Evolutionary conservation across 2,888 invertebrate species (phyloP).

Genomic region (Drosophila subsilvestris): DNA sequence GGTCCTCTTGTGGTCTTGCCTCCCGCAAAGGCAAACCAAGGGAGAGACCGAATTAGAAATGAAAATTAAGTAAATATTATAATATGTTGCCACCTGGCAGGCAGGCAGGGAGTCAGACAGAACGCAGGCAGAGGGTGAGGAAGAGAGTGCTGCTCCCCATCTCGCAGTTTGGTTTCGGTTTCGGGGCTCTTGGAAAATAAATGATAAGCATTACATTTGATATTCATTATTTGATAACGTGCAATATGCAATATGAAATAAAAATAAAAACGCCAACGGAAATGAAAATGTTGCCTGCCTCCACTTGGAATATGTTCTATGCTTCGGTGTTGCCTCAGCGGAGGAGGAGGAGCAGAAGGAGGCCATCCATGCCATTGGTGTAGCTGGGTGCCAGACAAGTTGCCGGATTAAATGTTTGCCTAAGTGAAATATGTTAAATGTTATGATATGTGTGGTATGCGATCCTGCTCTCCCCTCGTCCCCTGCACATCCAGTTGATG

Average conservation of each 20-base stretch:
- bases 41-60: slow-evolving; percentile 63
- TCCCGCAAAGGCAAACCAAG: background rate
- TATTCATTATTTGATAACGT: slow-evolving; percentile 79
- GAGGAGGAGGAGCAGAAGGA: slow-evolving; percentile 11
- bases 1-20: slow-evolving; percentile 10
- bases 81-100: slow-evolving; percentile 68
- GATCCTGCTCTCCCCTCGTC: background rate
- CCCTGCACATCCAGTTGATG: slow-evolving; percentile 13
- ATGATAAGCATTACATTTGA: slow-evolving; percentile 81
- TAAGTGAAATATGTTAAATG: slow-evolving; percentile 80
- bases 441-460: slow-evolving; percentile 68
- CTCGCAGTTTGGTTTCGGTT: slow-evolving; percentile 49
- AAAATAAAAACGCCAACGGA: slow-evolving; percentile 77
- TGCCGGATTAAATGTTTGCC: slow-evolving; percentile 75
- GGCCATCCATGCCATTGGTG: slow-evolving; percentile 12
- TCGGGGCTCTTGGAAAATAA: slow-evolving; percentile 69
- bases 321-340: background rate
- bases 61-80: slow-evolving; percentile 81
- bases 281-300: slow-evolving; percentile 65
- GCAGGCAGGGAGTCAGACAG: background rate
- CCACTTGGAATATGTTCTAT: slow-evolving; percentile 9
- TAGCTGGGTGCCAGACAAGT: slow-evolving; percentile 51
- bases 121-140: background rate
- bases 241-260: slow-evolving; percentile 75
- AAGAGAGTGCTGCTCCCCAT: slow-evolving; percentile 4